phyloP scores from a whole-genome alignment of 2,888 invertebrate species.

The Embidobia sp. region DNA sequence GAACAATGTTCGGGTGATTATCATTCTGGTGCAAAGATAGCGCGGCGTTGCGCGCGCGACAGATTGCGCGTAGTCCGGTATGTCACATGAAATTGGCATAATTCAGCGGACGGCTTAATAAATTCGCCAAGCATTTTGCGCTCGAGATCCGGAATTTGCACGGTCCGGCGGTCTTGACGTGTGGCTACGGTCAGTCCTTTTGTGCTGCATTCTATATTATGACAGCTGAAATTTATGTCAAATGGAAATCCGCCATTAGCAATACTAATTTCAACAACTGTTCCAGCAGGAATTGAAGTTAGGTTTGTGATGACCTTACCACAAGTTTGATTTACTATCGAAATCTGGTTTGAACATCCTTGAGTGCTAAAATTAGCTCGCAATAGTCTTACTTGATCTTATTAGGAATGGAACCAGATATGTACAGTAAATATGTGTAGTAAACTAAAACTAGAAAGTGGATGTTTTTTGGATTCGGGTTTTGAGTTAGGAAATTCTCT shows the following conservation, averaged over 20 bases:
- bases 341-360: conserved; percentile 3
- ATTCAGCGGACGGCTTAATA: conserved; percentile 65
- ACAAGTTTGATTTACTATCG: conserved; percentile 13
- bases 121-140: conserved; percentile 61
- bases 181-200: conserved; percentile 39
- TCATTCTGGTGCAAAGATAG: conserved; percentile 39
- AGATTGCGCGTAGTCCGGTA: conserved; percentile 63
- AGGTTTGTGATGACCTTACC: conserved; percentile 9
- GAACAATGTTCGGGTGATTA: conserved; percentile 63
- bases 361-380: background rate
- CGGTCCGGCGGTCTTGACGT: conserved; percentile 47
- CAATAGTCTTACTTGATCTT: too few relatives aligned
- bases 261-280: conserved; percentile 43
- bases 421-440: background rate
- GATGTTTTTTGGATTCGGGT: too few relatives aligned
- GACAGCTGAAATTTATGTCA: conserved; percentile 34
- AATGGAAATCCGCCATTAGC: conserved; percentile 38
- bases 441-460: too few relatives aligned
- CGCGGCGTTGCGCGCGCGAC: conserved; percentile 45
- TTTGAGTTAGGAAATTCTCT: too few relatives aligned
- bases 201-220: conserved; percentile 40
- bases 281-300: conserved; percentile 15
- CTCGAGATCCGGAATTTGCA: conserved; percentile 65
- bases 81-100: conserved; percentile 61
- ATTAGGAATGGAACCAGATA: too few relatives aligned